Evolutionary conservation across 2,113 vertebrate genomes (phyloP).

Genomic region (Xiphorhynchus elegans): DNA sequence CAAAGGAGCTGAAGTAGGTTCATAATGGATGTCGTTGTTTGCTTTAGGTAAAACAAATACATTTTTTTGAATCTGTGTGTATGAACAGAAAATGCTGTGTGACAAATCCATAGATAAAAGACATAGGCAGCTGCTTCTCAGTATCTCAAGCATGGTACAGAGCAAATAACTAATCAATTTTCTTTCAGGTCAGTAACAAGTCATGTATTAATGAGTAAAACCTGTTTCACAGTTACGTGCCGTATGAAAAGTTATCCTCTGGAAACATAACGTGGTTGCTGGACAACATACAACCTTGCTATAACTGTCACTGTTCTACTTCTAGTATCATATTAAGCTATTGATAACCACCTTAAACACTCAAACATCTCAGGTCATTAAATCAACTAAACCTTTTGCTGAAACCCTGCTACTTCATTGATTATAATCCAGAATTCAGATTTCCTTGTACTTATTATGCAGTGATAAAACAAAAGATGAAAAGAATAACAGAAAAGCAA

Average conservation of each 20-base stretch:
- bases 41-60: constrained; percentile 76
- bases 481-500: background rate
- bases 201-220: constrained; percentile 39
- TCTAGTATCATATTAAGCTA: background rate
- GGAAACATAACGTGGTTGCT: constrained; percentile 68
- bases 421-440: background rate
- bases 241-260: constrained; percentile 33
- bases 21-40: constrained; percentile 78
- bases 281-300: constrained; percentile 50
- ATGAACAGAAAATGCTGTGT: constrained; percentile 40
- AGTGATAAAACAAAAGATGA: background rate
- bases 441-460: background rate
- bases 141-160: constrained; percentile 48
- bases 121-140: constrained; percentile 37
- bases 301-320: background rate
- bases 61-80: constrained; percentile 16
- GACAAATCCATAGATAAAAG: constrained; percentile 70
- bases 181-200: constrained; percentile 51
- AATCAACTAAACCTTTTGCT: constrained; percentile 37
- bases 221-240: constrained; percentile 14
- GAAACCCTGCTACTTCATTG: background rate
- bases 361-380: constrained; percentile 45
- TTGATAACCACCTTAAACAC: constrained; percentile 5
- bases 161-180: constrained; percentile 74
- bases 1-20: constrained; percentile 49